Conservation (phyloP, 1,140 invertebrate genomes). For the Babylonia areolata region DNA sequence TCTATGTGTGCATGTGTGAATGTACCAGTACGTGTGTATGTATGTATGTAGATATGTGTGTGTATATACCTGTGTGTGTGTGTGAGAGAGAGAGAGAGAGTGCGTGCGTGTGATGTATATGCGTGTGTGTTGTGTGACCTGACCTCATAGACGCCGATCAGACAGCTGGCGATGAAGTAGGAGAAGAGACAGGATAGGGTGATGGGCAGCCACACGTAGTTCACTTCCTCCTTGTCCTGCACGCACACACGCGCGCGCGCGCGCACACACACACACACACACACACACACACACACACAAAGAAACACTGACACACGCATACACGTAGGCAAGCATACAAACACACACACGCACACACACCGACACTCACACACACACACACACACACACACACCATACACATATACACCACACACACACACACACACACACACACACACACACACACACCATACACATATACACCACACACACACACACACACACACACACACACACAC, state of each 20-base stretch:
- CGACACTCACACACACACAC: too few relatives aligned
- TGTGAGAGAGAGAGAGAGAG: too few relatives aligned
- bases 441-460: too few relatives aligned
- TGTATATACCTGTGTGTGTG: too few relatives aligned
- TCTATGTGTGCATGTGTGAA: too few relatives aligned
- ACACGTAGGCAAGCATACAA: background rate
- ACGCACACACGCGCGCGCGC: background rate
- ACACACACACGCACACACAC: background rate
- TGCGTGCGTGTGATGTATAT: too few relatives aligned
- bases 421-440: background rate
- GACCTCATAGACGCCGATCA: constrained; percentile 95
- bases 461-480: background rate
- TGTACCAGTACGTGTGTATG: too few relatives aligned
- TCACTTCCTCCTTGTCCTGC: constrained; percentile 53
- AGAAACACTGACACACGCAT: background rate
- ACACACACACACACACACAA: background rate
- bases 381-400: too few relatives aligned
- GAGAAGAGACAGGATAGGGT: constrained; percentile 89
- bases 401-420: too few relatives aligned
- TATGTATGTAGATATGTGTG: too few relatives aligned
- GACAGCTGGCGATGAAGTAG: constrained; percentile 93
- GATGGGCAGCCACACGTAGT: constrained; percentile 81
- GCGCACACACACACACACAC: background rate
- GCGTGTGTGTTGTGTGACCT: too few relatives aligned
- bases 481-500: constrained; percentile 17